Percentiles rank a stretch among this genome's conserved stretches.
Evolutionary conservation across 1,140 invertebrate genomes (phyloP).

Genomic region (Bombus difficillimus): DNA sequence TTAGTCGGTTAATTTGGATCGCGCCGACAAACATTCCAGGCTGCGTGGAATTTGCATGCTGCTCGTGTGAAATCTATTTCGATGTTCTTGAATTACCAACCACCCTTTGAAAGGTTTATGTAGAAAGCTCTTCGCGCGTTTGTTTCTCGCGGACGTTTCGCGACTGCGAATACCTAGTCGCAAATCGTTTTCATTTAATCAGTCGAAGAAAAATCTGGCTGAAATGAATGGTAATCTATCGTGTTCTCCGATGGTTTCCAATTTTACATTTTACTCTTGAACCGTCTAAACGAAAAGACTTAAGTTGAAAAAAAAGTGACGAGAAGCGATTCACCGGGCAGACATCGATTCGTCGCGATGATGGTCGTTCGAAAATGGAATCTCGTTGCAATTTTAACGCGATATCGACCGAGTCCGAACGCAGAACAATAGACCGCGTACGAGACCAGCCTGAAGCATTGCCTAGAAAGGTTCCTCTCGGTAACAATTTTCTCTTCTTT

Average conservation of each 20-base stretch:
- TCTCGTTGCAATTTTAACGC: slow-evolving; percentile 44
- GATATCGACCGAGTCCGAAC: slow-evolving; percentile 34
- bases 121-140: neutral
- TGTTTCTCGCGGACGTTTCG: neutral
- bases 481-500: slow-evolving; percentile 9
- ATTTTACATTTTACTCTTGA: neutral
- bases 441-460: slow-evolving; percentile 27
- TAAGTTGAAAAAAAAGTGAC: neutral
- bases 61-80: neutral
- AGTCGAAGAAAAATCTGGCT: no score
- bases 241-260: no score
- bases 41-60: slow-evolving; percentile 21
- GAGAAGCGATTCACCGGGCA: neutral
- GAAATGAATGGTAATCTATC: no score
- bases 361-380: slow-evolving; percentile 21
- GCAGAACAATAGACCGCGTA: slow-evolving; percentile 21
- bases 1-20: slow-evolving; percentile 48
- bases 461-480: slow-evolving; percentile 35
- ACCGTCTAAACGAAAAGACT: neutral
- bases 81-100: neutral
- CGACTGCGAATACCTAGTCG: no score
- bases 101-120: neutral
- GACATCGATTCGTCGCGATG: neutral
- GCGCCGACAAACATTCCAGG: slow-evolving; percentile 31
- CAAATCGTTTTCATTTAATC: no score